Evolutionary conservation across 2,113 vertebrate genomes (phyloP), one percentile per base, ranked within the genome.

Genomic region (Synodontis membranacea): DNA sequence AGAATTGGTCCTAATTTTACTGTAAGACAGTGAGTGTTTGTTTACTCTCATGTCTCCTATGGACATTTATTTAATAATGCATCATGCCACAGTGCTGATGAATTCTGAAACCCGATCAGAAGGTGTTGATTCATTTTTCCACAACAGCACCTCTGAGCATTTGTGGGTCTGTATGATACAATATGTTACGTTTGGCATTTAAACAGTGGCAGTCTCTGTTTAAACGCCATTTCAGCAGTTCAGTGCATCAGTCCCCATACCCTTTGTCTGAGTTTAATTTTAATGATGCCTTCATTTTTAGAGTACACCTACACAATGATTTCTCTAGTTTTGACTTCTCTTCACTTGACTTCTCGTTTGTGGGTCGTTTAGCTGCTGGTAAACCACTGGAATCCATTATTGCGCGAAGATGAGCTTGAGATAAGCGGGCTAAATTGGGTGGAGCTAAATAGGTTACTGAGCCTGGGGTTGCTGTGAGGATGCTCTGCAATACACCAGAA

Each of bases 51-150:
- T 31, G 7, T 48, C 39, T 46, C 2, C 3, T 12, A 5, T 10
- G 9, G 42, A n/a, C 14, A 31, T 76, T 50, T 50, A n/a, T n/a
- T n/a, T n/a, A n/a, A n/a, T 17, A 58, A 54, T 56, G 31, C 34
- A 39, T 39, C 1, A 54, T 25, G 25, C 19, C 9, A 25, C 52
- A 25, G 19, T 39, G 52, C 52, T 37, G 50, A 37, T 80, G 34
- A 34, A 54, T 79, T 79, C 12, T 4, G n/a, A 79, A 79, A 79
- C 48, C 76, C 5, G 31, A 23, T 21, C 17, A 54, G 17, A 54
- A 23, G 50, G 50, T 56, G 76, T 37, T 37, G n/a, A 56, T 58
- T 80, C 4, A 80, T 42, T 80, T 80, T 80, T 58, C 34, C 78
- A 58, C 5, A 80, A 42, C 9, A 28, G 34, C 34, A 80, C 11